phyloP scores from a whole-genome alignment of 2,797 vertebrate species.

The Streptopelia turtur region DNA sequence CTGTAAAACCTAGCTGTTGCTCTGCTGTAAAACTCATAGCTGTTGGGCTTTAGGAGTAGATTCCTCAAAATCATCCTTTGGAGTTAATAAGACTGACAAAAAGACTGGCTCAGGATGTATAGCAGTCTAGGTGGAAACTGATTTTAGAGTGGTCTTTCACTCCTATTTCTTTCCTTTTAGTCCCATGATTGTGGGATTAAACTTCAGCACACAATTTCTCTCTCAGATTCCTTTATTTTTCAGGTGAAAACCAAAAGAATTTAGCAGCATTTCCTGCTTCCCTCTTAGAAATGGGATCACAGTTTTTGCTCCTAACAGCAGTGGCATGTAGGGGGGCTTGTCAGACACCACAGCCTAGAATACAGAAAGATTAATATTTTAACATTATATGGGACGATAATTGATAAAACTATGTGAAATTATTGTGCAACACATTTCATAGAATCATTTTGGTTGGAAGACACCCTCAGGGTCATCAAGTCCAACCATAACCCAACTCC shows the following conservation, averaged over 20 bases:
- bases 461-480: too few relatives aligned
- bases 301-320: neutral
- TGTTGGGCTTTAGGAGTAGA: neutral
- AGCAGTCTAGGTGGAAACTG: neutral
- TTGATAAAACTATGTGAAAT: neutral
- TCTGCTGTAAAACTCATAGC: too few relatives aligned
- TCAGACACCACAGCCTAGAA: neutral
- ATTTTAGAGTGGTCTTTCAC: neutral
- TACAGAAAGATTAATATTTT: neutral
- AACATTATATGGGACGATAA: neutral
- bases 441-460: too few relatives aligned
- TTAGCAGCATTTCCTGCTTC: fast-evolving
- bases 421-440: too few relatives aligned
- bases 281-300: neutral
- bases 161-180: neutral
- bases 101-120: neutral
- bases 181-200: neutral
- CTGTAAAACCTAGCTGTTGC: neutral
- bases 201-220: neutral
- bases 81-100: neutral
- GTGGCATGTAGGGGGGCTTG: fast-evolving
- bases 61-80: neutral
- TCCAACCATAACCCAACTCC: too few relatives aligned
- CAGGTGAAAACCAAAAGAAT: neutral
- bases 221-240: neutral